These are phyloP conservation scores for Sebastes melanostomus DNA, from an alignment of 2,797 vertebrate species.

Conservation along the genomic window DNA sequence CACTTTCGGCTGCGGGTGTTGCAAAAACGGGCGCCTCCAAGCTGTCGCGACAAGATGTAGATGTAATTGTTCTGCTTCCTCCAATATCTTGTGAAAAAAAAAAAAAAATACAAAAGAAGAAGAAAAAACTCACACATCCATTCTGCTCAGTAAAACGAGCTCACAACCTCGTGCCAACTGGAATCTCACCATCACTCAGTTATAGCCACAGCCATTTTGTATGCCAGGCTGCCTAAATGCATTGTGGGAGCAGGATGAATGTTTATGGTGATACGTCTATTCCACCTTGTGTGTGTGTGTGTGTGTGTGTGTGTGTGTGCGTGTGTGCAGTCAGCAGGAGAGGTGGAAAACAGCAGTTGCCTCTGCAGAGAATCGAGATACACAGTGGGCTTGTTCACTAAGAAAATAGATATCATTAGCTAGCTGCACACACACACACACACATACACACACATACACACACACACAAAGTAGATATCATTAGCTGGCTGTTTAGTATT, in stretches of 20 bases:
- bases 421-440: slow-evolving; percentile 18
- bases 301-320: slow-evolving; percentile 9
- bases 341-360: slow-evolving; percentile 56
- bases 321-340: slow-evolving; percentile 33
- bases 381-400: slow-evolving; percentile 58
- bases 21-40: neutral
- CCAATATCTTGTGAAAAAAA: neutral
- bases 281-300: neutral
- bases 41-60: neutral
- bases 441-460: neutral
- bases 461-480: slow-evolving; percentile 66
- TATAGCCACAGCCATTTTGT: slow-evolving; percentile 18
- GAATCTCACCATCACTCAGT: slow-evolving; percentile 22
- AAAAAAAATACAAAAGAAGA: neutral
- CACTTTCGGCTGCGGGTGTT: neutral
- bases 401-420: slow-evolving; percentile 72
- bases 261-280: slow-evolving; percentile 13
- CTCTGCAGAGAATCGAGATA: slow-evolving; percentile 56
- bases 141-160: neutral
- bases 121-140: neutral
- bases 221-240: slow-evolving; percentile 15
- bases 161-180: neutral
- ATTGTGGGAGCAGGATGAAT: slow-evolving; percentile 49
- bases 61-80: neutral
- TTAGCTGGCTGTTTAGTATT: slow-evolving; percentile 83